Evolutionary conservation across 2,888 invertebrate genomes (phyloP).

Genomic region (Alloscopus bannaensis): DNA sequence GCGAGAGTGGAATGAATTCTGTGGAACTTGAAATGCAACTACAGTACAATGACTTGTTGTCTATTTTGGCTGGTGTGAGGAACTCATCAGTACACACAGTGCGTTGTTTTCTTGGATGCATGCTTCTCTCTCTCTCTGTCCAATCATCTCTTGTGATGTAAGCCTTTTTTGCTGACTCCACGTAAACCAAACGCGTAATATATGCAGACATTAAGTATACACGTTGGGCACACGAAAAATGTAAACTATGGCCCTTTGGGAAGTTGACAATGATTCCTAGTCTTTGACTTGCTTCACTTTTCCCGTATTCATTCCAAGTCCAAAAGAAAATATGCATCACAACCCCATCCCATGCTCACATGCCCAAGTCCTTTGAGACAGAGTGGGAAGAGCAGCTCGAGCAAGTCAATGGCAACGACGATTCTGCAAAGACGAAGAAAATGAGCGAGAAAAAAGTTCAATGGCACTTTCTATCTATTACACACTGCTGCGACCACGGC

Average conservation of each 20-base stretch:
- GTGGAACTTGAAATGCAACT: conserved; percentile 4
- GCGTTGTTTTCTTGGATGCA: background rate
- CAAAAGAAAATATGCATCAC: too few relatives aligned
- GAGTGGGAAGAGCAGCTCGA: background rate
- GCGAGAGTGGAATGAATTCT: background rate
- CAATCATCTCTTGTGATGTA: too few relatives aligned
- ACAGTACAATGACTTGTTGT: conserved; percentile 31
- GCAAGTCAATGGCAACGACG: background rate
- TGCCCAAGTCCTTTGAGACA: too few relatives aligned
- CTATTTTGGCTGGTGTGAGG: conserved; percentile 25
- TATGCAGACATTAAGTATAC: conserved; percentile 2
- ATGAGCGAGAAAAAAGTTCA: conserved; percentile 52
- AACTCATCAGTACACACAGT: too few relatives aligned
- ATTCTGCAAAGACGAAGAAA: background rate
- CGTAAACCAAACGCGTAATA: too few relatives aligned
- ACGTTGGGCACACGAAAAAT: background rate
- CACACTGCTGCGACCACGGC: conserved; percentile 4
- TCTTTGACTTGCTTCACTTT: conserved; percentile 8
- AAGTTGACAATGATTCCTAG: conserved; percentile 27
- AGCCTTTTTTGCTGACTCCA: too few relatives aligned
- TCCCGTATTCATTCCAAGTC: background rate
- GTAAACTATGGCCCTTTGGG: background rate
- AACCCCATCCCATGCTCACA: background rate
- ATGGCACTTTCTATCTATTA: conserved; percentile 45
- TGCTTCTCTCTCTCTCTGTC: conserved; percentile 5